Base-by-base conservation (phyloP, 1,140 invertebrate genomes). In the Wasmannia auropunctata region DNA sequence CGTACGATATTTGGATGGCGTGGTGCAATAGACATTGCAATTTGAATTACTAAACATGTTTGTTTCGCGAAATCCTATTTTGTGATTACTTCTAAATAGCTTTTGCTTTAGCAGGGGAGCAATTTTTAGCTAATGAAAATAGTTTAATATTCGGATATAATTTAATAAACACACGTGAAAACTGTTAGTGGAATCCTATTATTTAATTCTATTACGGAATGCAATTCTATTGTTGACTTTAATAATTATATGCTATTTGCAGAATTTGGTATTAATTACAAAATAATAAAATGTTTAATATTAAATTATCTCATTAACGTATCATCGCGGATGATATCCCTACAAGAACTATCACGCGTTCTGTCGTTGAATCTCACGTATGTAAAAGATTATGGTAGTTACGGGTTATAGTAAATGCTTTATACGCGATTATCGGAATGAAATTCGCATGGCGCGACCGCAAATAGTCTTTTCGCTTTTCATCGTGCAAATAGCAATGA, bases 381-480 rank as follows among this genome's bases (percentile, higher is more conserved):
- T 16, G 28, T 43, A 14, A 65, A 58, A 58, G 19, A 70, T 83
- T 14, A 49, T 60, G 5, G 25, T 43, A 72, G 34, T 83, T 74
- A 74, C 34, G 25, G 11, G 56, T 56, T 56, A 40, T 19, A 70
- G 25, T 40, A 34, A 74, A 74, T 72, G 67, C 37, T 83, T 37
- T 31, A 43, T 51, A 34, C 14, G 3, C 37, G 65, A 72, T 83
- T 83, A 74, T 74, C 11, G n/a, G 11, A 56, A 19, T 74, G 67
- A 74, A 72, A 83, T 60, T 74, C 43, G 49, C 51, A 51, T 34
- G 62, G 77, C 77, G 34, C 19, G 37, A 19, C 67, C 79, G 51
- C 79, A 60, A 72, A 74, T 72, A 83, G 37, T 83, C 79, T 83
- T 83, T 58, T 72, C 51, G 67, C 51, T 74, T 83, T 83, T 83